Conservation (phyloP, 2,113 vertebrate species). For the Pristiophorus japonicus region DNA sequence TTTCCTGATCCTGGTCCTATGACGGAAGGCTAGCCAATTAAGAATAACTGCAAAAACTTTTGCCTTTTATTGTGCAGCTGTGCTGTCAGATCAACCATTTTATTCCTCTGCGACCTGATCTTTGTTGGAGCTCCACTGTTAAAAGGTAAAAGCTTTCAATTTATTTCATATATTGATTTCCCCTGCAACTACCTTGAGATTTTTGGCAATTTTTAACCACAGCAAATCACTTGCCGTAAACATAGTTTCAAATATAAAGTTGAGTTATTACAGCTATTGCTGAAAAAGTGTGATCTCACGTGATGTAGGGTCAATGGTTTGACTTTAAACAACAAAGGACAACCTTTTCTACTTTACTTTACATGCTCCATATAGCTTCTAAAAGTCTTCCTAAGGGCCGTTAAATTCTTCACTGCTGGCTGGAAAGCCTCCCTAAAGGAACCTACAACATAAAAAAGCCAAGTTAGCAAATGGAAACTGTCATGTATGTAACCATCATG, state of each 20-base stretch:
- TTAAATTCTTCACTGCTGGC: not conserved
- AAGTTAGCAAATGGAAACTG: not conserved
- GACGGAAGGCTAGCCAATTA: not conserved
- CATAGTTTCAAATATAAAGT: not conserved
- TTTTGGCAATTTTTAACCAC: not conserved
- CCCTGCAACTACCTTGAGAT: not conserved
- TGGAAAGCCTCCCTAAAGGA: not conserved
- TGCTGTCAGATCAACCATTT: not conserved
- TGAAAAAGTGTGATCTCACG: not conserved
- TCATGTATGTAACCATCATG: too few relatives aligned
- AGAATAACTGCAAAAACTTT: not conserved
- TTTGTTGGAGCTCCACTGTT: not conserved
- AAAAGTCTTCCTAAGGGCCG: not conserved
- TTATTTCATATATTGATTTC: not conserved
- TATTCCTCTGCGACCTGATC: not conserved
- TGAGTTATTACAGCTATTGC: not conserved
- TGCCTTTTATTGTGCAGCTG: not conserved
- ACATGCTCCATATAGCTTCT: not conserved
- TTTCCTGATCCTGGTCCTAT: not conserved
- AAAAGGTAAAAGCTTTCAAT: not conserved
- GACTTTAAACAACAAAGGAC: not conserved
- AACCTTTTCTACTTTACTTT: not conserved
- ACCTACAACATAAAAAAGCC: not conserved
- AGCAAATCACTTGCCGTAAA: not conserved
- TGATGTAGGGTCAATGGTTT: not conserved